A percentile compares a stretch with the other conserved stretches of the same genome.
phyloP scores from a whole-genome alignment of 2,113 vertebrate genomes.

The Phainopepla nitens region DNA sequence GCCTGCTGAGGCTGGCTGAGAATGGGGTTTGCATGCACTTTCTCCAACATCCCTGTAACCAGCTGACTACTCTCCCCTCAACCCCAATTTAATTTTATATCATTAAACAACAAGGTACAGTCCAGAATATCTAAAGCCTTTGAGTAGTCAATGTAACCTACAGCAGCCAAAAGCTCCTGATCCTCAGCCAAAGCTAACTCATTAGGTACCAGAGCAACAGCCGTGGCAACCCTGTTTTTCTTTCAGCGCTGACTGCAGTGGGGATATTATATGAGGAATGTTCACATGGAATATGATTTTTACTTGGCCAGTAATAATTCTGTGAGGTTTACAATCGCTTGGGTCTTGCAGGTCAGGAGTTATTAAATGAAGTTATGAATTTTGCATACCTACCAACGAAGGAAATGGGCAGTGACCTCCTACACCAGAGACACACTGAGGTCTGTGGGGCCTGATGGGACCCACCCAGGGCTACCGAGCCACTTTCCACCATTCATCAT shows the following conservation, averaged over 20 bases:
- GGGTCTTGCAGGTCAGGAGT: not conserved
- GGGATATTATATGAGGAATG: conserved; percentile 53
- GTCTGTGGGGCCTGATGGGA: not conserved
- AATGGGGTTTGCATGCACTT: not conserved
- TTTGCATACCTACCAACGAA: not conserved
- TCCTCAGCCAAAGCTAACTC: conserved; percentile 52
- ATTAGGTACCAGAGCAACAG: conserved; percentile 53
- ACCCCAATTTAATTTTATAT: conserved; percentile 8
- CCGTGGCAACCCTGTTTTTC: conserved; percentile 22
- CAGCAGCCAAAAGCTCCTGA: conserved; percentile 22
- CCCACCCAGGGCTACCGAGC: not conserved
- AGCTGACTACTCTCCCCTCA: not conserved
- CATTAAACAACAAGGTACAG: conserved; percentile 1
- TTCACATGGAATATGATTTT: conserved; percentile 47
- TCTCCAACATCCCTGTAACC: not conserved
- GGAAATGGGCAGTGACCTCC: not conserved
- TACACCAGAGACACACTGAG: not conserved
- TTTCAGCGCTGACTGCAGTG: conserved; percentile 40
- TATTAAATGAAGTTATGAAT: conserved; percentile 48
- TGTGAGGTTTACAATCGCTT: not conserved
- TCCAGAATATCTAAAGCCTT: conserved; percentile 15
- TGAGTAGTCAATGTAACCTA: conserved; percentile 22
- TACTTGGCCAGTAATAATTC: not conserved
- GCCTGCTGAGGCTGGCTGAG: not conserved
- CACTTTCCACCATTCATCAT: not conserved